Conservation (phyloP, 2,797 vertebrate species). For the Harpagifer antarcticus region DNA sequence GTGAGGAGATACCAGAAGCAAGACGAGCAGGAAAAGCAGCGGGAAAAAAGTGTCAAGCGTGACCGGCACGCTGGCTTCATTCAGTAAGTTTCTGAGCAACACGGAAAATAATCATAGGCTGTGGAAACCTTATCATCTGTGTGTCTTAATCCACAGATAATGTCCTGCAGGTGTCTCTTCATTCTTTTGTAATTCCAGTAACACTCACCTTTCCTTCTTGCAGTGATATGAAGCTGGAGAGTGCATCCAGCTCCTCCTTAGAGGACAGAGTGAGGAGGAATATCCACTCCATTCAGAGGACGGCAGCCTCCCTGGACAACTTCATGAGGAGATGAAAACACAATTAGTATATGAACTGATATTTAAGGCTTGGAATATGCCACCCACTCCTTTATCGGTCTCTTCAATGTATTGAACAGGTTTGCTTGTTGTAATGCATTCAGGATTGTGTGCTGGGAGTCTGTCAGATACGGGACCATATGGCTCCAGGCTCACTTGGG, state of each 20-base stretch:
- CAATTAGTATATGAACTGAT: constrained; percentile 7
- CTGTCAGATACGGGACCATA: background rate
- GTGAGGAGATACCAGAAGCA: constrained; percentile 89
- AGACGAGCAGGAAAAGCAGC: constrained; percentile 87
- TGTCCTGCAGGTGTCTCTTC: background rate
- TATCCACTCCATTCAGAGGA: constrained; percentile 96
- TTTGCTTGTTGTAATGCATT: background rate
- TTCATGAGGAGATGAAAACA: constrained; percentile 90
- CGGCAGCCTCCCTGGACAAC: constrained; percentile 91
- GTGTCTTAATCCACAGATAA: background rate
- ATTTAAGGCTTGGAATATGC: background rate
- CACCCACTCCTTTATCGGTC: background rate
- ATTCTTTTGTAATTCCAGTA: background rate
- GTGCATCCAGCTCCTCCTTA: constrained; percentile 89
- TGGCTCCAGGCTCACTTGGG: background rate
- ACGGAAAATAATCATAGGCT: background rate
- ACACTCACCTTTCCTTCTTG: constrained; percentile 29
- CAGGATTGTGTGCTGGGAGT: constrained; percentile 6
- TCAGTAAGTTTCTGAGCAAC: constrained; percentile 86
- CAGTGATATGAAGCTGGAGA: constrained; percentile 94
- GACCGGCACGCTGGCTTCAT: constrained; percentile 89
- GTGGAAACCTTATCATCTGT: background rate
- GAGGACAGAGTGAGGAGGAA: constrained; percentile 96
- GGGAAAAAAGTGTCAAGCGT: constrained; percentile 76
- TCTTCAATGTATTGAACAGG: background rate